Evolutionary conservation across 2,888 invertebrate genomes (phyloP), one percentile per base, ranked within the genome.

Genomic region (Proisotoma minuta): DNA sequence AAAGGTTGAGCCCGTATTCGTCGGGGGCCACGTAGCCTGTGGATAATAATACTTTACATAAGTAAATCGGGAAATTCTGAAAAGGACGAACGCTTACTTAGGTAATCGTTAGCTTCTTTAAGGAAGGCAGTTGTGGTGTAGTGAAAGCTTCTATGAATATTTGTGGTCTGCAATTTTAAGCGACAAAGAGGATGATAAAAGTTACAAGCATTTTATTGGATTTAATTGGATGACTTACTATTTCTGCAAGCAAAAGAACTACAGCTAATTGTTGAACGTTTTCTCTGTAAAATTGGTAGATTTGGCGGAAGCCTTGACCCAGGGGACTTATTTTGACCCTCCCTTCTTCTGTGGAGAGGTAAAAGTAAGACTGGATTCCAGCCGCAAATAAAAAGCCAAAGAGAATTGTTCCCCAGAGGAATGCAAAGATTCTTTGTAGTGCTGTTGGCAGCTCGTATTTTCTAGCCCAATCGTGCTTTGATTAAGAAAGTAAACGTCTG

Each of bases 351-450:
- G 63, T 53, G 50, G 34, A 51, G 1, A 52, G 60, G 12, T 54
- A 57, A 34, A 60, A 49, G 22, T 60, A 26, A 3, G 49, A 56
- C 34, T 66, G 63, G 26, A 59, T 47, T 34, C 63, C 66, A 39
- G 66, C 60, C 1, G 34, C 26, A n/a, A 63, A 24, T 47, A 54
- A 60, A 50, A 66, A 66, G 8, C 63, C 27, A 40, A 66, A 66
- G 47, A 66, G 50, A 4, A 63, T 60, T 3, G 69, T 62, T 23
- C 66, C 66, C 62, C 64, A 69, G 15, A 69, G 69, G 66, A 69
- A 69, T 69, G 69, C 23, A 53, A 66, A 47, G 18, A 69, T 69
- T 48, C 58, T 52, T 26, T 12, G 39, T 52, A 69, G 52, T 4
- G 64, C 65, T n/a, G 47, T 28, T 12, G 24, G 26, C 23, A 54